Evolutionary conservation across 1,140 invertebrate genomes (phyloP).

Genomic region (Zaprionus inermis): DNA sequence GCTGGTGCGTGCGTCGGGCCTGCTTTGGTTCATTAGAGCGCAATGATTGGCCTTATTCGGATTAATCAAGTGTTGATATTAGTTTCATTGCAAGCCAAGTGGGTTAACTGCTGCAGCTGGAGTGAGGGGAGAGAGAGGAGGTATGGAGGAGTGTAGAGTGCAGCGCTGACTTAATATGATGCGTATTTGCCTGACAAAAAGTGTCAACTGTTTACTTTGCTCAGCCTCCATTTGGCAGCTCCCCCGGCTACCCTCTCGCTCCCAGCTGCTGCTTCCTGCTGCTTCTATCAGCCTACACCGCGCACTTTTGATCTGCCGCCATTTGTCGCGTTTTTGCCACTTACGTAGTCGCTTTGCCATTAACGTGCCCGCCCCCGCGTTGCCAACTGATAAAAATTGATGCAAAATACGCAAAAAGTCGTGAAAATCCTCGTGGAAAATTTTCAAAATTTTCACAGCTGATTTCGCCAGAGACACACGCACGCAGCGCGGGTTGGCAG

Average conservation of each 20-base stretch:
- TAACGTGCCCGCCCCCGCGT: conserved; percentile 42
- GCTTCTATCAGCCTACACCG: not conserved
- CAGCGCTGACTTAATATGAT: not conserved
- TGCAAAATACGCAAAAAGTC: conserved; percentile 83
- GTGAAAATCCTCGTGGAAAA: conserved; percentile 84
- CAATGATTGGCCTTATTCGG: conserved; percentile 79
- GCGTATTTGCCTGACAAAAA: not conserved
- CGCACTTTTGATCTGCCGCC: conserved; percentile 32
- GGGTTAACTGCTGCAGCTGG: not conserved
- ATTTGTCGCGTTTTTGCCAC: conserved; percentile 64
- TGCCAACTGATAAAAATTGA: conserved; percentile 81
- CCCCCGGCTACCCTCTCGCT: not conserved
- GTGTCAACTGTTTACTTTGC: not conserved
- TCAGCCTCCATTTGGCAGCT: not conserved
- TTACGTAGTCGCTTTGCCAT: conserved; percentile 70
- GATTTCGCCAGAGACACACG: conserved; percentile 65
- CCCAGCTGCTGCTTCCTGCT: not conserved
- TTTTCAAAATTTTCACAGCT: conserved; percentile 84
- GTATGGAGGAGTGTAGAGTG: not conserved
- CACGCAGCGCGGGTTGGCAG: conserved; percentile 24
- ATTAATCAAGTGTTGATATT: conserved; percentile 79
- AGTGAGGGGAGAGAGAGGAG: not conserved
- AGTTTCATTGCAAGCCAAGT: conserved; percentile 54
- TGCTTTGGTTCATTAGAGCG: conserved; percentile 79
- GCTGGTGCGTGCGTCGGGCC: conserved; percentile 59